Base-by-base conservation (phyloP, 2,113 vertebrate genomes). In the Lepidothrix coronata region DNA sequence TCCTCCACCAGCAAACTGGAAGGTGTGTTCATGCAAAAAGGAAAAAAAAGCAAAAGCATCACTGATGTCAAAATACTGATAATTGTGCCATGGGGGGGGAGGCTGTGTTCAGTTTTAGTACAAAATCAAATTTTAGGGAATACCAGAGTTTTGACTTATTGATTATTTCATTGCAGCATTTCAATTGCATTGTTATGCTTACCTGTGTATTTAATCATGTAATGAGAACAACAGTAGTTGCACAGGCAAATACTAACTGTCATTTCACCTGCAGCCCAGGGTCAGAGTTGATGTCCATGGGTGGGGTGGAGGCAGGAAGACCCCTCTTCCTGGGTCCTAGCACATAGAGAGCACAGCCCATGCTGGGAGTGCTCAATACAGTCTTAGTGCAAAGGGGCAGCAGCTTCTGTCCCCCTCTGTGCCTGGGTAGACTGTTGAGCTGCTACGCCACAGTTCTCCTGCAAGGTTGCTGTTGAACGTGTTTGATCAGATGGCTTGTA, bases 11-110 rank as follows among this genome's bases (percentile, higher is more conserved):
- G 23, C 87, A 87, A 48, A 59, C 73, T 92, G 77, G 67, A 95
- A 83, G 75, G 59, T 93, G 8, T 89, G 61, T 91, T 97, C 82
- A 78, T 96, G 94, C 88, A 76, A 93, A 96, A 85, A 16, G 20
- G n/a, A 39, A 81, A 90, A 92, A 54, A 23, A 23, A 41, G 17
- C 18, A 35, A 68, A 85, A 91, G 78, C 33, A 41, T 87, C 6
- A 37, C 66, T 84, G 37, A 95, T 88, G 44, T 94, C 74, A 87
- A 96, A 93, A 57, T 28, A 73, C 85, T 88, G 67, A 83, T 85
- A 95, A 89, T 52, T 14, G 2, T 97, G 37, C 87, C 11, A 4
- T 39, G 58, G n/a, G 16, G 5, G 11, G 39, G 12, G 75, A 88
- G 84, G 51, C 49, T 46, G 16, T 48, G 23, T 68, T 91, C 27